Conservation (phyloP, 2,797 vertebrate genomes). For the Rhinatrema bivittatum region DNA sequence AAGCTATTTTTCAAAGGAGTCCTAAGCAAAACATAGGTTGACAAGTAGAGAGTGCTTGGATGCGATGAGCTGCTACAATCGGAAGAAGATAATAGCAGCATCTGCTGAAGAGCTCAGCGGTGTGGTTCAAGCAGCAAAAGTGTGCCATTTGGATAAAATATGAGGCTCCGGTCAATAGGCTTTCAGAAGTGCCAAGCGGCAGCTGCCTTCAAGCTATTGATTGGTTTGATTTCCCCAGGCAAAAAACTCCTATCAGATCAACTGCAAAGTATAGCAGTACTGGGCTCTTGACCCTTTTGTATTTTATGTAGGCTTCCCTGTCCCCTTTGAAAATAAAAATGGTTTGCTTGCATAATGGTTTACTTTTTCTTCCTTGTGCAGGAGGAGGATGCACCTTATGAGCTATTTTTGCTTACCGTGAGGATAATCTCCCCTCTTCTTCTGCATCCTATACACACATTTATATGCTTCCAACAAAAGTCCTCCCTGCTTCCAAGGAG, state of each 20-base stretch:
- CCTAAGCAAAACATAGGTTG: constrained; percentile 12
- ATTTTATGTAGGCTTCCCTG: constrained; percentile 20
- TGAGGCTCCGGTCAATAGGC: constrained; percentile 14
- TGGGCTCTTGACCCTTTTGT: constrained; percentile 8
- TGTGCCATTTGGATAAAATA: constrained; percentile 30
- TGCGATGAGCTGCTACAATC: constrained; percentile 28
- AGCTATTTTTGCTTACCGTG: constrained; percentile 21
- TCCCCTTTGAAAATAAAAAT: constrained; percentile 13
- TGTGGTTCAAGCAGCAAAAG: constrained; percentile 35
- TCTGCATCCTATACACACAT: too few species aligned
- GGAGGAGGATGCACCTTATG: constrained; percentile 40
- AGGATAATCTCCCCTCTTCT: constrained; percentile 26
- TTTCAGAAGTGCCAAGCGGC: constrained; percentile 22
- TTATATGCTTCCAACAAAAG: constrained; percentile 23
- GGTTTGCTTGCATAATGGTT: constrained; percentile 20
- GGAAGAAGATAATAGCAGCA: constrained; percentile 31
- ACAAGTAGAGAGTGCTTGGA: constrained; percentile 22
- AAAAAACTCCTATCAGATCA: constrained; percentile 34
- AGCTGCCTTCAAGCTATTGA: constrained; percentile 26
- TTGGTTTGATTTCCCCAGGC: constrained; percentile 20
- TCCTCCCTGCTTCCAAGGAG: constrained; percentile 9
- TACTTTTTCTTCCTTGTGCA: constrained; percentile 4
- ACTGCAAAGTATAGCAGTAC: constrained; percentile 12
- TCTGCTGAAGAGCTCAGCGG: constrained; percentile 39
- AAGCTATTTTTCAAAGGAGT: constrained; percentile 16